Conservation (phyloP, 2,888 invertebrate genomes). For the Drosophila pegasa region DNA sequence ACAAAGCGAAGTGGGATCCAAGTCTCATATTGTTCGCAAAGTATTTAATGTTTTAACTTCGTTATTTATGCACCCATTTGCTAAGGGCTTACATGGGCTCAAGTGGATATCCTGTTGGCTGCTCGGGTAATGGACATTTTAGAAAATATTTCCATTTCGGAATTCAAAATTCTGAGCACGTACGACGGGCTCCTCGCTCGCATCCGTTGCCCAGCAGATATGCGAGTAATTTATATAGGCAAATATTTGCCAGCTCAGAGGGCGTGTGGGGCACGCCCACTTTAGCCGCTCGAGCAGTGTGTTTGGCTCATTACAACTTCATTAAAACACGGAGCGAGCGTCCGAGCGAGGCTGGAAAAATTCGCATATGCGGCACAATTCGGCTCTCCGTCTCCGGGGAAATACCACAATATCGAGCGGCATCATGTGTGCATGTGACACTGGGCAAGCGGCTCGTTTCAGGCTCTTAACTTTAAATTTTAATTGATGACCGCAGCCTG, state of each 20-base stretch:
- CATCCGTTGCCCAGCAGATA: constrained; percentile 39
- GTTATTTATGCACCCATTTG: neutral
- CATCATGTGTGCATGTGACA: constrained; percentile 34
- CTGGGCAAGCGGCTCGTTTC: neutral
- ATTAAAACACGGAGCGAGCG: constrained; percentile 56
- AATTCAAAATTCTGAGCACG: constrained; percentile 68
- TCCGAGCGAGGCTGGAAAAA: constrained; percentile 34
- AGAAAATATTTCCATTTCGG: constrained; percentile 23
- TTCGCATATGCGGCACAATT: constrained; percentile 56
- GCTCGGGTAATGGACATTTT: constrained; percentile 36
- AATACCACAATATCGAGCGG: constrained; percentile 54
- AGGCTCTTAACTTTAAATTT: constrained; percentile 66
- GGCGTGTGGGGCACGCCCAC: constrained; percentile 16
- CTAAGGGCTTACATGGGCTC: neutral
- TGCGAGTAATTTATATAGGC: constrained; percentile 72
- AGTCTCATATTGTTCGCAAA: neutral
- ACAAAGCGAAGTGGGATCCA: neutral
- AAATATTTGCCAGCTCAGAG: constrained; percentile 65
- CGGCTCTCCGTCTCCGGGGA: constrained; percentile 25
- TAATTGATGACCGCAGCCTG: constrained; percentile 67
- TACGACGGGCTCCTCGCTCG: constrained; percentile 45
- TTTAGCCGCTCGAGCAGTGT: neutral
- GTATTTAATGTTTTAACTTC: neutral
- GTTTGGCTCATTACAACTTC: constrained; percentile 65
- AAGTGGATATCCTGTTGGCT: constrained; percentile 7